phyloP scores from a whole-genome alignment of 2,888 invertebrate species.

The Habroteleia sp. region DNA sequence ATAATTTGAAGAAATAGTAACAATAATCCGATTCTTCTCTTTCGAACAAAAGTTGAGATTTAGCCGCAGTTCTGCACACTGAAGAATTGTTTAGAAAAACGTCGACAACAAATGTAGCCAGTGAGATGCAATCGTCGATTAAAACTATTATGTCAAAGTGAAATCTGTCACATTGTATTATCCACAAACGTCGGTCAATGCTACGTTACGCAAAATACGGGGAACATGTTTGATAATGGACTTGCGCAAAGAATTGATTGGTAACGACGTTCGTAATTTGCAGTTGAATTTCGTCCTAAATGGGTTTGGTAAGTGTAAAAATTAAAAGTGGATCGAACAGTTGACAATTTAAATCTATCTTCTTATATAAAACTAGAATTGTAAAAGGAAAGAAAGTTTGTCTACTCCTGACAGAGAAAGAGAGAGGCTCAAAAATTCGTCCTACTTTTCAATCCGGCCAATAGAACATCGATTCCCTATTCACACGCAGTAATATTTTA shows the following conservation, averaged over 20 bases:
- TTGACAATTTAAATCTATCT: no score
- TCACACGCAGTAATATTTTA: no score
- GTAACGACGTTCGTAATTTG: slow-evolving; percentile 20
- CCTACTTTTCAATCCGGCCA: no score
- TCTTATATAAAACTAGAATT: no score
- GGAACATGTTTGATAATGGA: slow-evolving; percentile 23
- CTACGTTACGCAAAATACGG: slow-evolving; percentile 12
- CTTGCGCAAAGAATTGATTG: slow-evolving; percentile 35
- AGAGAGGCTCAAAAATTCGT: no score
- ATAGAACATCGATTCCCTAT: no score
- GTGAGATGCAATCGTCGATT: slow-evolving; percentile 30
- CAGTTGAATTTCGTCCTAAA: slow-evolving; percentile 11
- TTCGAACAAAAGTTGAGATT: no score
- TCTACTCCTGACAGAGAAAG: no score
- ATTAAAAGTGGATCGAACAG: slow-evolving; percentile 9
- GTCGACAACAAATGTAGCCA: slow-evolving; percentile 11
- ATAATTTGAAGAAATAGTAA: no score
- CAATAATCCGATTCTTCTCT: no score
- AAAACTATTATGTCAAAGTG: slow-evolving; percentile 64
- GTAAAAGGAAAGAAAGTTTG: no score
- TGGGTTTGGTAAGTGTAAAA: slow-evolving; percentile 9
- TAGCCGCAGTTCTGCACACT: no score
- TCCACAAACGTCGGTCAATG: slow-evolving; percentile 23
- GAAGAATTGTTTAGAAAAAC: background rate
- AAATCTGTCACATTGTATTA: slow-evolving; percentile 63